Percentiles rank a stretch among this genome's conserved stretches.
These are phyloP conservation scores for Panulirus ornatus DNA, from an alignment of 1,140 invertebrate species.

Conservation along the genomic window DNA sequence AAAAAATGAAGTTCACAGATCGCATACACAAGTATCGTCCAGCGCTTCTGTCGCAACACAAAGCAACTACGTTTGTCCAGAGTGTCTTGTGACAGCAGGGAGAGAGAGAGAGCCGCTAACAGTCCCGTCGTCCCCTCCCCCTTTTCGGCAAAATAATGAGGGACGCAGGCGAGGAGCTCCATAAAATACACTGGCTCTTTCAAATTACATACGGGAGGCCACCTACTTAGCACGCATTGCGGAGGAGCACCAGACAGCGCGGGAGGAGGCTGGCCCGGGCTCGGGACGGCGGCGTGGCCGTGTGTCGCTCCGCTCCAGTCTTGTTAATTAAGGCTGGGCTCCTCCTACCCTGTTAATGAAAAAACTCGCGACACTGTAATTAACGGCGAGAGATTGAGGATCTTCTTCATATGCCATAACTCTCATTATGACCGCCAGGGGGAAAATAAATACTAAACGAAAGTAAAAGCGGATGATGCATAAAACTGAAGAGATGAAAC, in stretches of 20 bases:
- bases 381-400: neutral
- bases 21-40: too few species aligned
- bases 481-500: too few species aligned
- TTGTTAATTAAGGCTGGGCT: neutral
- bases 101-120: too few species aligned
- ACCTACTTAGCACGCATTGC: constrained; percentile 45
- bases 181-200: constrained; percentile 38
- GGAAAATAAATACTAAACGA: too few species aligned
- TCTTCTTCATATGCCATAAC: neutral
- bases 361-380: too few species aligned
- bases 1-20: too few species aligned
- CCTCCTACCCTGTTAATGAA: neutral
- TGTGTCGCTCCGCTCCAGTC: neutral
- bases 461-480: too few species aligned
- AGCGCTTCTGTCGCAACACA: too few species aligned
- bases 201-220: constrained; percentile 40
- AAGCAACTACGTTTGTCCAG: too few species aligned
- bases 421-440: neutral
- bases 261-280: neutral
- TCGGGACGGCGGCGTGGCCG: neutral
- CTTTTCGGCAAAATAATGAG: constrained; percentile 36
- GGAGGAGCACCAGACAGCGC: neutral
- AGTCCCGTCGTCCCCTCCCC: neutral
- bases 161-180: constrained; percentile 25
- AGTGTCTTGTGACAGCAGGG: too few species aligned